Conservation (phyloP, 2,797 vertebrate species). For the Hybognathus amarus region DNA sequence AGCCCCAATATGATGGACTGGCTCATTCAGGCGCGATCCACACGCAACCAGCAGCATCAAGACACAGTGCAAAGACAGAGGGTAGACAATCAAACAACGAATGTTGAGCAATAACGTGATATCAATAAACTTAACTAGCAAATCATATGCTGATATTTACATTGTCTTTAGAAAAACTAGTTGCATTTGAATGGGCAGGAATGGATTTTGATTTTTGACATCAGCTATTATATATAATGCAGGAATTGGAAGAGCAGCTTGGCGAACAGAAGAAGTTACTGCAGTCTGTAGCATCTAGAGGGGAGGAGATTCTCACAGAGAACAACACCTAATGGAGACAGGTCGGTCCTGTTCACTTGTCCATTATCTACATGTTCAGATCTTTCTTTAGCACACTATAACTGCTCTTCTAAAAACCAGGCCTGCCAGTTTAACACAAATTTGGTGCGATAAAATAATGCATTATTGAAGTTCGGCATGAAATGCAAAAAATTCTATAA, state of each 20-base stretch:
- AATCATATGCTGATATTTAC: not conserved
- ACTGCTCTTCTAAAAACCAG: not conserved
- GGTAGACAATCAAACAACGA: conserved; percentile 67
- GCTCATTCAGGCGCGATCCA: conserved; percentile 88
- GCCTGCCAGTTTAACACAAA: not conserved
- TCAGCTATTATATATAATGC: conserved; percentile 21
- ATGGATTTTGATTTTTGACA: not conserved
- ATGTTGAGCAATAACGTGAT: not conserved
- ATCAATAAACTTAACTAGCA: not conserved
- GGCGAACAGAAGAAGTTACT: conserved; percentile 91
- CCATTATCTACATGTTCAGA: not conserved
- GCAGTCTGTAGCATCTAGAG: conserved; percentile 88
- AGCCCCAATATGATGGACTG: conserved; percentile 94
- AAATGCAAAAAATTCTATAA: not conserved
- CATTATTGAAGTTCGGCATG: not conserved
- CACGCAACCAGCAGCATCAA: conserved; percentile 88
- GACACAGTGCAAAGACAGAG: conserved; percentile 89
- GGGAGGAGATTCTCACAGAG: conserved; percentile 89
- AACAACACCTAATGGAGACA: conserved; percentile 73
- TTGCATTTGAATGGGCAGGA: not conserved
- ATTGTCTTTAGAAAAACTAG: not conserved
- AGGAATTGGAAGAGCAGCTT: conserved; percentile 92
- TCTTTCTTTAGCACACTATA: conserved; percentile 2
- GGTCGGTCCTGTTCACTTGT: conserved; percentile 24
- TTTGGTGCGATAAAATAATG: not conserved